phyloP scores from a whole-genome alignment of 2,113 vertebrate species.

The Cebus imitator region DNA sequence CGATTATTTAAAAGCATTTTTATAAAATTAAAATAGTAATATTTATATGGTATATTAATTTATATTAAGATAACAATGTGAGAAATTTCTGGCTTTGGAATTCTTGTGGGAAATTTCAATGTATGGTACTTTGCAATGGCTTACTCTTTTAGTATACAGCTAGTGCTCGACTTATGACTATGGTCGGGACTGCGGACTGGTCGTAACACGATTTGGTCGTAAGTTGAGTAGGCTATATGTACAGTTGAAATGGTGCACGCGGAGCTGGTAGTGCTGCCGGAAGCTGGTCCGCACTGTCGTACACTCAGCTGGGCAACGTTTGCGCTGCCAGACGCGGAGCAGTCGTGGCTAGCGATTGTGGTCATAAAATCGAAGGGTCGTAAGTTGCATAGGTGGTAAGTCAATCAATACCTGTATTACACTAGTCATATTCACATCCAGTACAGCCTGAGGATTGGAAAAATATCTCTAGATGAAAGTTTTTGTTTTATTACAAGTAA shows the following conservation, averaged over 20 bases:
- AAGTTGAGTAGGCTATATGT: no score
- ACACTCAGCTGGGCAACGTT: no score
- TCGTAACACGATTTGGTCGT: no score
- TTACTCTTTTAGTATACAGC: conserved; percentile 38
- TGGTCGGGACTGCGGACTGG: no score
- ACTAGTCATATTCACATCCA: conserved; percentile 55
- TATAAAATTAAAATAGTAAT: neutral
- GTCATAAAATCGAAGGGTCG: no score
- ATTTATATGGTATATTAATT: conserved; percentile 39
- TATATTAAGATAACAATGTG: conserved; percentile 43
- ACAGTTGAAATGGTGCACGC: no score
- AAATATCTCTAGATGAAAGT: conserved; percentile 54
- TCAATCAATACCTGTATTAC: neutral
- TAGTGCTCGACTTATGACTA: no score
- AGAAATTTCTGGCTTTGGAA: conserved; percentile 59
- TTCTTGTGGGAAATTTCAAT: neutral
- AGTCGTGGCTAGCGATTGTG: no score
- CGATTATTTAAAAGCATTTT: neutral
- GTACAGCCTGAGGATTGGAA: conserved; percentile 48
- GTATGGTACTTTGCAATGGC: conserved; percentile 40
- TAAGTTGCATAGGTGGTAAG: no score
- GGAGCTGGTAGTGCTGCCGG: no score
- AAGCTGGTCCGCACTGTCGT: no score
- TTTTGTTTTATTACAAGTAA: conserved; percentile 73
- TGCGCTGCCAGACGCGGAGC: no score